Conservation (phyloP, 1,140 invertebrate species). For the Pseudoatta argentina region DNA sequence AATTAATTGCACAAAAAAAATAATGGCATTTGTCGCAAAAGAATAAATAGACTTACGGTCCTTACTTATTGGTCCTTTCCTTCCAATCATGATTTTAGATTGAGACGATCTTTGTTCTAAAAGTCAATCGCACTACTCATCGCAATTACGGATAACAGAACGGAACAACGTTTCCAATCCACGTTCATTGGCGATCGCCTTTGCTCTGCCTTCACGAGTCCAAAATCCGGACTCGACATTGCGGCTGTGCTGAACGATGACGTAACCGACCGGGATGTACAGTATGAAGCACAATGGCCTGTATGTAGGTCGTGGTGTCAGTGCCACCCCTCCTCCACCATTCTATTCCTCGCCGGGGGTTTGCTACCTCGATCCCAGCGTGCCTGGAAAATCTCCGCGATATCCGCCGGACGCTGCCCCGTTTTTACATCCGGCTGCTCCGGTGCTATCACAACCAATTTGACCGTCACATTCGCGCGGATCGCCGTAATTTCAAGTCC, state of each 20-base stretch:
- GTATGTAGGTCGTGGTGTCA: slow-evolving; percentile 74
- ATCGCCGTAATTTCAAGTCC: slow-evolving; percentile 67
- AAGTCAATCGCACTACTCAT: neutral
- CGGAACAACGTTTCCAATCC: neutral
- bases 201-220: neutral
- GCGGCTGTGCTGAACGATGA: slow-evolving; percentile 59
- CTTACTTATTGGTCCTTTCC: neutral
- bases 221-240: slow-evolving; percentile 43
- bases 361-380: slow-evolving; percentile 41
- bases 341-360: slow-evolving; percentile 37
- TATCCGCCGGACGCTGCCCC: slow-evolving; percentile 33
- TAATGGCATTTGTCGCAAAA: neutral
- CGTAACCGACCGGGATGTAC: slow-evolving; percentile 66
- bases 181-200: slow-evolving; percentile 23
- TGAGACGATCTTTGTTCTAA: neutral
- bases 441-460: slow-evolving; percentile 26
- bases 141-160: neutral
- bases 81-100: neutral
- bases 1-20: neutral
- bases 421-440: neutral
- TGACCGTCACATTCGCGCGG: slow-evolving; percentile 33
- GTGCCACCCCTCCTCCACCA: slow-evolving; percentile 62
- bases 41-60: neutral
- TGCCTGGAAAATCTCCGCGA: slow-evolving; percentile 61
- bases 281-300: slow-evolving; percentile 67